These are phyloP conservation scores for Rhimphoctona megacephalus DNA, from an alignment of 2,888 invertebrate genomes.

Conservation along the genomic window DNA sequence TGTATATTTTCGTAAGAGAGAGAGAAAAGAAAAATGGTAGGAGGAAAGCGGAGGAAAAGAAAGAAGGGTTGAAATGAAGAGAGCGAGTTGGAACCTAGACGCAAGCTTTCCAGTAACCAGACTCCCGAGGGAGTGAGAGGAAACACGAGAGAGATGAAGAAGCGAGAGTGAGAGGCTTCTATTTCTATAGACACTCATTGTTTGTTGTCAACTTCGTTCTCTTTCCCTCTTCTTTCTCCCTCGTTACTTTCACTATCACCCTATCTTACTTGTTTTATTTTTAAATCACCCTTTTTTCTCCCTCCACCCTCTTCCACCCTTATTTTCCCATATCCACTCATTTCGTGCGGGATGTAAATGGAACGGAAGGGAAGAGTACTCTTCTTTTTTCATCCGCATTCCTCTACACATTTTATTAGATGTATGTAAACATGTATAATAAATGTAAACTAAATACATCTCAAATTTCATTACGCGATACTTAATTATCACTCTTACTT, in stretches of 20 bases:
- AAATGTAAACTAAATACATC: background rate
- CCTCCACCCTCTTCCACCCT: slow-evolving; percentile 14
- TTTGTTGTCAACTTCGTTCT: slow-evolving; percentile 67
- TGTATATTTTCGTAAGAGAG: slow-evolving; percentile 26
- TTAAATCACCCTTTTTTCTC: slow-evolving; percentile 25
- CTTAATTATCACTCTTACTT: background rate
- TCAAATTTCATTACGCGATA: background rate
- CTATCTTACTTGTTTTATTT: slow-evolving; percentile 49
- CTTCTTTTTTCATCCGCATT: slow-evolving; percentile 32
- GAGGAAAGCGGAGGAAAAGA: slow-evolving; percentile 12
- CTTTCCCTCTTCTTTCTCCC: slow-evolving; percentile 65
- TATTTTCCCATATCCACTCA: slow-evolving; percentile 58
- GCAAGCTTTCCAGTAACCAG: slow-evolving; percentile 68
- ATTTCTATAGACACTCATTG: slow-evolving; percentile 82
- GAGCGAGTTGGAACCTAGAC: slow-evolving; percentile 51
- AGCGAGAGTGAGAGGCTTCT: slow-evolving; percentile 72
- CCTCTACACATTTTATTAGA: background rate
- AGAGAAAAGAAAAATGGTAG: background rate
- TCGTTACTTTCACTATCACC: slow-evolving; percentile 34
- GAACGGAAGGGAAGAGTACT: slow-evolving; percentile 25
- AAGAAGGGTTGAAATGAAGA: slow-evolving; percentile 55
- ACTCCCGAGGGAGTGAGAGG: slow-evolving; percentile 65
- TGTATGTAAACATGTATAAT: background rate
- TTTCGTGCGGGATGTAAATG: slow-evolving; percentile 59
- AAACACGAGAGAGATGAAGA: background rate